Percentiles rank a stretch among this genome's conserved stretches.
Conservation (phyloP, 2,797 vertebrate genomes). For the Phoxinus dragarum region DNA sequence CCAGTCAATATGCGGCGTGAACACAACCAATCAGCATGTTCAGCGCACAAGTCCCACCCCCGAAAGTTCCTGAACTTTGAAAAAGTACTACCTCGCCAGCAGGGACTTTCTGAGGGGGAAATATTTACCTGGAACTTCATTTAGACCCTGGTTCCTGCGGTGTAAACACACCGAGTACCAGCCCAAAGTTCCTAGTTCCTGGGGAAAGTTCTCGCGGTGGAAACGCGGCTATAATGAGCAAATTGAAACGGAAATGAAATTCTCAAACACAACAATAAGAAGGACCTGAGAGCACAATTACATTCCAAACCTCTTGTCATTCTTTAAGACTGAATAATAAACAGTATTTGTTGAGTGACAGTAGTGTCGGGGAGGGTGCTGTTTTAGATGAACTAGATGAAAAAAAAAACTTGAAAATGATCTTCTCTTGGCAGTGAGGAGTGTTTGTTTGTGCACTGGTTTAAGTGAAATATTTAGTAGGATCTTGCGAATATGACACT, state of each 20-base stretch:
- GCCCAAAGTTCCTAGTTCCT: no score
- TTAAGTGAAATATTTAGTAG: not conserved
- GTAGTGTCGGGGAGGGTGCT: not conserved
- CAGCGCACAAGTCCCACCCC: no score
- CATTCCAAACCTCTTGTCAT: not conserved
- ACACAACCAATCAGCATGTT: no score
- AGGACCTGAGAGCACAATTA: constrained; percentile 1
- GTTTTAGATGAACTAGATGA: not conserved
- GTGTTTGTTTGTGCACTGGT: not conserved
- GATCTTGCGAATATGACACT: not conserved
- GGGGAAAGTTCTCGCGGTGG: no score
- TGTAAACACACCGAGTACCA: no score
- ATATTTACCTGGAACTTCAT: no score
- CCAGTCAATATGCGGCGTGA: no score
- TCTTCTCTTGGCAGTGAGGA: not conserved
- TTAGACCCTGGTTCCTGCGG: no score
- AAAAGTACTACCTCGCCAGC: no score
- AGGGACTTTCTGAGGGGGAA: no score
- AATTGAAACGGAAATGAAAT: not conserved
- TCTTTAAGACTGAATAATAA: not conserved
- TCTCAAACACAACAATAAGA: constrained; percentile 1
- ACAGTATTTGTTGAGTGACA: not conserved
- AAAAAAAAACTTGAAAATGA: not conserved
- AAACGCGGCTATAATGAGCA: constrained; percentile 18
- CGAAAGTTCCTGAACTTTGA: no score